phyloP scores from a whole-genome alignment of 2,888 invertebrate genomes.

The Stomorhina lunata region DNA sequence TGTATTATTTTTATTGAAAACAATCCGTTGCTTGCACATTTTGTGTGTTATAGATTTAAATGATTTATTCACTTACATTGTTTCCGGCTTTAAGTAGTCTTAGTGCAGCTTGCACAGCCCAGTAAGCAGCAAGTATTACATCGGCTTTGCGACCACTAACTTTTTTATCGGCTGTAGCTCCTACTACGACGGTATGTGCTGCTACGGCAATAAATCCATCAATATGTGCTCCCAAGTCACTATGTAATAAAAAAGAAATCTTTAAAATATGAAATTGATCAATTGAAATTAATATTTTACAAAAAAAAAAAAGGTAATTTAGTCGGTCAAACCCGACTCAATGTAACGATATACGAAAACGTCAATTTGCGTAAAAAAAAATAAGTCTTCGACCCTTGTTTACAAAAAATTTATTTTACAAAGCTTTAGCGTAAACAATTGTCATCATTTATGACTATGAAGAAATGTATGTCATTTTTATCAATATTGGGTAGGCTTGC shows the following conservation, averaged over 20 bases:
- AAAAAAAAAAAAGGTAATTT: too few species aligned
- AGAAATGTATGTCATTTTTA: too few species aligned
- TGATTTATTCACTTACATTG: slow-evolving; percentile 83
- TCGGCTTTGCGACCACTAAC: slow-evolving; percentile 95
- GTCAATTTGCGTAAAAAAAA: too few species aligned
- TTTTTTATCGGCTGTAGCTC: slow-evolving; percentile 86
- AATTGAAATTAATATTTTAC: not conserved
- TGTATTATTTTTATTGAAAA: slow-evolving; percentile 23
- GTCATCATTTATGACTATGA: too few species aligned
- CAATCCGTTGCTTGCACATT: slow-evolving; percentile 68
- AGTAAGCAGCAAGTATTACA: slow-evolving; percentile 96
- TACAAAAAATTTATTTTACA: too few species aligned
- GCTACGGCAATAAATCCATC: slow-evolving; percentile 99
- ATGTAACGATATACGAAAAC: too few species aligned
- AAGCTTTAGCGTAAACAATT: too few species aligned
- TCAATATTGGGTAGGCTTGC: too few species aligned
- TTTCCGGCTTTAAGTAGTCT: slow-evolving; percentile 94
- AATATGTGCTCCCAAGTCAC: slow-evolving; percentile 98
- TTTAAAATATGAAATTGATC: slow-evolving; percentile 4
- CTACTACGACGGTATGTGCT: slow-evolving; percentile 96
- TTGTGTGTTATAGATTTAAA: too few species aligned
- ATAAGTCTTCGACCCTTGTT: too few species aligned
- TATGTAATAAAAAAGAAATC: slow-evolving; percentile 74
- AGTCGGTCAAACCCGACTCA: too few species aligned
- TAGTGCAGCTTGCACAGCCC: slow-evolving; percentile 96